Evolutionary conservation across 2,113 vertebrate species (phyloP).

Genomic region (Piprites chloris): DNA sequence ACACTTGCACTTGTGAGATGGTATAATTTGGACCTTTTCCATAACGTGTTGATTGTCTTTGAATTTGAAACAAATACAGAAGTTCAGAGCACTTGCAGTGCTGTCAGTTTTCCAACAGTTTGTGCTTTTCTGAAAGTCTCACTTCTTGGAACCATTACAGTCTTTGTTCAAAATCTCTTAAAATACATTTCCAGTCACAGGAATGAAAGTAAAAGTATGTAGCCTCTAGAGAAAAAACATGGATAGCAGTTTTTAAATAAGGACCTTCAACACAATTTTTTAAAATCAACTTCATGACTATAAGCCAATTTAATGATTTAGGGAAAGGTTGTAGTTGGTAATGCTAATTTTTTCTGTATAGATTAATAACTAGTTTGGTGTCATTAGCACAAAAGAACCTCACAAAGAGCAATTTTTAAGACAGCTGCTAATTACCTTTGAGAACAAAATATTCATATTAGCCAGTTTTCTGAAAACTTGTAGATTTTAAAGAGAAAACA

Average conservation of each 20-base stretch:
- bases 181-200: not conserved
- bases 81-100: not conserved
- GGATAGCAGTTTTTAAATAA: not conserved
- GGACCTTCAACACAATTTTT: not conserved
- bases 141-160: not conserved
- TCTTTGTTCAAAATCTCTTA: not conserved
- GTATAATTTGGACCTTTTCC: not conserved
- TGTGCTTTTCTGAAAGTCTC: not conserved
- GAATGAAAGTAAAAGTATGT: not conserved
- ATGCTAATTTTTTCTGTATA: not conserved
- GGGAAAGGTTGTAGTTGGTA: not conserved
- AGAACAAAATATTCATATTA: not conserved
- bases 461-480: not conserved
- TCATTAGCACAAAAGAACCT: not conserved
- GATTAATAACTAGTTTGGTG: not conserved
- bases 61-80: not conserved
- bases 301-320: not conserved
- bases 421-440: not conserved
- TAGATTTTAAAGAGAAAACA: not conserved
- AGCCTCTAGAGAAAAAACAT: not conserved
- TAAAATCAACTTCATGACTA: not conserved
- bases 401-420: not conserved
- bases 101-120: not conserved
- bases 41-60: not conserved
- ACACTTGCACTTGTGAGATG: not conserved